Evolutionary conservation across 2,113 vertebrate species (phyloP), one percentile per base, ranked within the genome.

Genomic region (Phaethon lepturus): DNA sequence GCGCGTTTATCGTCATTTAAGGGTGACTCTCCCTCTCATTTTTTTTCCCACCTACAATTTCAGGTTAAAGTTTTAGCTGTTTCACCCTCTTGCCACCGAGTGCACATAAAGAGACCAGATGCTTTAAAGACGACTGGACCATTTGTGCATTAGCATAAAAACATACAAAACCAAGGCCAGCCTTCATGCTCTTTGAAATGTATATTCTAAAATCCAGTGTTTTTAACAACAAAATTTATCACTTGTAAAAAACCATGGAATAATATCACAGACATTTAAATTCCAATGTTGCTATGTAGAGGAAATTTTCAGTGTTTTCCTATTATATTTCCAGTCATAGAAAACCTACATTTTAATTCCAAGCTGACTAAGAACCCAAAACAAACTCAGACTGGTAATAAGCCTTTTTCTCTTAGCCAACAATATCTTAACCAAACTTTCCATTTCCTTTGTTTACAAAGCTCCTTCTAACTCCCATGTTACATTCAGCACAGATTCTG

Each of bases 381-480:
- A 94, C 92, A 97, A 97, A 97, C 79, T 86, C 91, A 94, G 93
- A 88, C 68, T 92, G 50, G 60, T 74, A 86, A 91, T 80, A 96
- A 75, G 78, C 74, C 68, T 95, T 97, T 92, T 90, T 88, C 81
- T 86, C 81, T 87, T 85, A 92, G 93, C 96, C 95, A 97, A 79
- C 60, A 96, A 89, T 93, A 95, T 97, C 93, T 95, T 90, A 94
- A 97, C 84, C 80, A 97, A 96, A 95, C 85, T 96, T 96, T 95
- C 95, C 93, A 94, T 93, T 97, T 98, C 94, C 96, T 96, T 98
- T 97, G 95, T 98, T 96, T 96, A 95, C 88, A 93, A 45, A 95
- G 52, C 59, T 89, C 77, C 62, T 83, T 73, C 52, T 88, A 86
- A 87, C 76, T 95, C 79, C 64, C 74, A 87, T 94, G 38, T 88